These are phyloP conservation scores for Pyrochroa serraticornis DNA, from an alignment of 2,888 invertebrate species.

Conservation along the genomic window DNA sequence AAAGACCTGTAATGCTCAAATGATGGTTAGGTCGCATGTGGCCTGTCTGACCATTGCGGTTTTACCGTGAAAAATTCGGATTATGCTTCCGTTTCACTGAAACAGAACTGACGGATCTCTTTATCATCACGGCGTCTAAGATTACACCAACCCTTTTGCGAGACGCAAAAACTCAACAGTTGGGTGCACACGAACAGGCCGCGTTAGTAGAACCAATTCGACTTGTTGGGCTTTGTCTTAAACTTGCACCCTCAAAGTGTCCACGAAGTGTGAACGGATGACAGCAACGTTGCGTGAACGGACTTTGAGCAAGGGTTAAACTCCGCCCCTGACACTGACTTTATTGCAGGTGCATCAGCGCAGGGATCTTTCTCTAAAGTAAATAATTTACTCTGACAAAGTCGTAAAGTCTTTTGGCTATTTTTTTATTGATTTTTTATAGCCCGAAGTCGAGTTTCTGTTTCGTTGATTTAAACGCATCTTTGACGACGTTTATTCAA, in stretches of 20 bases:
- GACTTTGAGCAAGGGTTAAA: constrained; percentile 27
- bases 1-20: too few relatives aligned
- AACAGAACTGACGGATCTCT: too few relatives aligned
- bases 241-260: constrained; percentile 29
- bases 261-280: constrained; percentile 31
- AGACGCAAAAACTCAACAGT: constrained; percentile 19
- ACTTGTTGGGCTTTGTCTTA: constrained; percentile 32
- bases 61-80: too few relatives aligned
- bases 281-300: constrained; percentile 23
- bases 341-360: constrained; percentile 20
- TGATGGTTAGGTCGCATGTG: too few relatives aligned
- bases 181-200: constrained; percentile 13
- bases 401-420: constrained; percentile 8
- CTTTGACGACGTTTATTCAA: constrained; percentile 29
- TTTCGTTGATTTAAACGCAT: constrained; percentile 14
- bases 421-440: background rate
- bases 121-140: constrained; percentile 1
- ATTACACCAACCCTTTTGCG: constrained; percentile 18
- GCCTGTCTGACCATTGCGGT: too few relatives aligned
- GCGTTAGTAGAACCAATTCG: constrained; percentile 15
- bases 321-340: constrained; percentile 5
- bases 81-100: too few relatives aligned
- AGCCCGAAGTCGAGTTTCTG: background rate
- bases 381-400: constrained; percentile 11
- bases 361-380: constrained; percentile 9